Evolutionary conservation across 2,113 vertebrate species (phyloP), one percentile per base, ranked within the genome.

Genomic region (Festucalex cinctus): DNA sequence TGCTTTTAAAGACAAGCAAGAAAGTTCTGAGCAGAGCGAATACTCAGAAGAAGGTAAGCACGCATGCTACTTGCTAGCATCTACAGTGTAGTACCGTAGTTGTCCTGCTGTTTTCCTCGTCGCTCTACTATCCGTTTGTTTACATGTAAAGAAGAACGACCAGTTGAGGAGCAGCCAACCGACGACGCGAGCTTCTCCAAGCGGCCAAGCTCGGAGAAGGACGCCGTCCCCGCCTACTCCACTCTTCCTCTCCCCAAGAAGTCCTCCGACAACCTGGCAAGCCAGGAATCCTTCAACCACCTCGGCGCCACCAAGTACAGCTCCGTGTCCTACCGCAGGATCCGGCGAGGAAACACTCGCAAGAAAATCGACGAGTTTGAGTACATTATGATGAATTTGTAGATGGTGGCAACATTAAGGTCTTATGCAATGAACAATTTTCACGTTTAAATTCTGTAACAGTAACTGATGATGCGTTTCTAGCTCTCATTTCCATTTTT

Each of bases 281-380:
- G 79, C 4, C 92, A 88, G 12, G 91, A 90, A 59, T 89, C 90
- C 41, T 91, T 94, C 69, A 88, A 94, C 85, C 90, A 91, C 76
- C 91, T 93, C 85, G 88, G 83, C 65, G 91, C 93, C 2, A 91
- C 93, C 73, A 91, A 92, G 67, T 98, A 97, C 83, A 94, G 95
- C 74, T 97, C 96, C 0, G 93, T 95, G 84, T 98, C 96, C 62
- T 98, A 97, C 78, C 90, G 96, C 59, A 96, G 92, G 89, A 98
- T 98, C 74, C 89, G 92, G 26, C 94, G 93, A 86, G 97, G 97
- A 69, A 98, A 97, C 88, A 98, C 96, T 41, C 95, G 93, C 9
- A 93, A 97, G 81, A 93, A 93, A 74, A 96, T 98, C 2, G 92
- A 95, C 20, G 93, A 95, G 71, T 98, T 98, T 41, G 97, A 98